phyloP scores from a whole-genome alignment of 1,140 invertebrate species.

The Andrena cerasifolii region DNA sequence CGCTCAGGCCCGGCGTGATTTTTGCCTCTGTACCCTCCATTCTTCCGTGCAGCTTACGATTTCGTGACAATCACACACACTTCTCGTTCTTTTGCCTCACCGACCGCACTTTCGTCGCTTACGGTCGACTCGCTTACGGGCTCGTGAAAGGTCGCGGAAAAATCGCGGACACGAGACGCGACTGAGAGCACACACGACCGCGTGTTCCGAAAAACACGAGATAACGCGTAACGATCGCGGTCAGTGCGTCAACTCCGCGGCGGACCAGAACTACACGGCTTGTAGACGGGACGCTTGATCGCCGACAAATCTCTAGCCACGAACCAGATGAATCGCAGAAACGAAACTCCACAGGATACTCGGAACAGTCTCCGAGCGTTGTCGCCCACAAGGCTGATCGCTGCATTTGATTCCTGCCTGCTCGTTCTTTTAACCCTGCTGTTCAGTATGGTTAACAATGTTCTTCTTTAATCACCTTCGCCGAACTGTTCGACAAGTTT shows the following conservation, averaged over 20 bases:
- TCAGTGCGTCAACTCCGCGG: conserved; percentile 44
- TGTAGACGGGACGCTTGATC: conserved; percentile 17
- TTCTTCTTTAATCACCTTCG: not conserved
- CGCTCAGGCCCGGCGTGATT: conserved; percentile 20
- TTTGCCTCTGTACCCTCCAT: conserved; percentile 55
- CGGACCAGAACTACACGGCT: conserved; percentile 11
- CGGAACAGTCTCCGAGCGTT: not conserved
- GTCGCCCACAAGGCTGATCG: not conserved
- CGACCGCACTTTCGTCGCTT: conserved; percentile 31
- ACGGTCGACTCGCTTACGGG: not conserved
- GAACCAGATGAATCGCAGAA: conserved; percentile 4
- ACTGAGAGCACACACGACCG: conserved; percentile 40
- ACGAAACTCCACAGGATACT: conserved; percentile 5
- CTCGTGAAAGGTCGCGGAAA: conserved; percentile 5
- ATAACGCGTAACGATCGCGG: conserved; percentile 50
- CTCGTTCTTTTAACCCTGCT: not conserved
- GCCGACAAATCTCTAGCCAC: not conserved
- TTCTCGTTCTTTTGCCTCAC: conserved; percentile 22
- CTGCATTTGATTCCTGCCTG: not conserved
- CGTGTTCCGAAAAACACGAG: conserved; percentile 54
- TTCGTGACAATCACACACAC: not conserved
- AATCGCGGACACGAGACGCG: conserved; percentile 33
- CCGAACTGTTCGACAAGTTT: not conserved
- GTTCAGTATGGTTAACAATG: not conserved
- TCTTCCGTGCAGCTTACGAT: not conserved